These are phyloP conservation scores for Tinamus guttatus DNA, from an alignment of 2,113 vertebrate species.

Conservation along the genomic window DNA sequence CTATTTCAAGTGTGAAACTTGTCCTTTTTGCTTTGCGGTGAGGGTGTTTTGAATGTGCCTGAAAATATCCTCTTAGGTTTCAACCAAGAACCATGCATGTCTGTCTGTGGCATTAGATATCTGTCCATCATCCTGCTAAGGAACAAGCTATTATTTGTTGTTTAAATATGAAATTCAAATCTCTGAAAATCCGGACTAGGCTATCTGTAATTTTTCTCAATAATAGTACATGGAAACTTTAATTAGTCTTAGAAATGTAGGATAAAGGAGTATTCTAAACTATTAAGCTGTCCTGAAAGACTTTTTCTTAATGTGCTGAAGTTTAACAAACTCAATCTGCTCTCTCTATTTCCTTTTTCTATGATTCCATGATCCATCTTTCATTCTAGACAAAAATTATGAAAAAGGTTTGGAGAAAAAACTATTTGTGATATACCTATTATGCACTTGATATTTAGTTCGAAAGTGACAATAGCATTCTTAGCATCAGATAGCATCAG, in stretches of 20 bases:
- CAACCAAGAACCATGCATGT: too few species aligned
- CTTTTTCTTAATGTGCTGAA: not conserved
- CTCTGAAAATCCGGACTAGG: not conserved
- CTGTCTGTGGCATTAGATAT: not conserved
- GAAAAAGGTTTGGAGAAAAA: not conserved
- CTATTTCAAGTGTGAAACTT: slow-evolving; percentile 22
- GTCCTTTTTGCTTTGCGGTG: not conserved
- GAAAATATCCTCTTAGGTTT: not conserved
- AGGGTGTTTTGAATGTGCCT: not conserved
- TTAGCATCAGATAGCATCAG: not conserved
- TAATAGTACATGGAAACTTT: too few species aligned
- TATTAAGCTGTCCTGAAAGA: not conserved
- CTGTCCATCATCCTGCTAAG: not conserved
- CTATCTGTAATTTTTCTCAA: not conserved
- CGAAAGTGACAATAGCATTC: not conserved
- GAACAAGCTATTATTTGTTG: not conserved
- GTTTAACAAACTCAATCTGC: fast-evolving
- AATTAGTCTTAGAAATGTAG: not conserved
- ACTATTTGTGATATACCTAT: not conserved
- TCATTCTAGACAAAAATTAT: not conserved
- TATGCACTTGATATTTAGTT: not conserved
- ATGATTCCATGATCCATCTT: not conserved
- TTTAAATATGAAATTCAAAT: not conserved
- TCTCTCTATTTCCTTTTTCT: not conserved
- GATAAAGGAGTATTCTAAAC: not conserved